Evolutionary conservation across 2,113 vertebrate species (phyloP).

Genomic region (Oostethus manadensis): DNA sequence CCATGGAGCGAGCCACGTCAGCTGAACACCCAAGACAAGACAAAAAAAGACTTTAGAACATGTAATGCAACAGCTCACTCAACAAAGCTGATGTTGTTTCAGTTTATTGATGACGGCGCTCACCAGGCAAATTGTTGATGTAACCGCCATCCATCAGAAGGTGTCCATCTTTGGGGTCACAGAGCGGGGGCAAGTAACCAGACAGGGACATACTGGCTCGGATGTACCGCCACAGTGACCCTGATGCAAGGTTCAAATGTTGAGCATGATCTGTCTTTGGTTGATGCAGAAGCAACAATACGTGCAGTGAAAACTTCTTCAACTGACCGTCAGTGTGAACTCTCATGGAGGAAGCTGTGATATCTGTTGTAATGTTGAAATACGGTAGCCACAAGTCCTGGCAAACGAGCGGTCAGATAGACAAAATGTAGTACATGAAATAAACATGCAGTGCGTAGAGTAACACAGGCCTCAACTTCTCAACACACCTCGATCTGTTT

Average conservation of each 20-base stretch:
- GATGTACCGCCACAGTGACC: conserved; percentile 89
- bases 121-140: conserved; percentile 95
- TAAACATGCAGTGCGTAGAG: too few species aligned
- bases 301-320: too few species aligned
- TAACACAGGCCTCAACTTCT: background rate
- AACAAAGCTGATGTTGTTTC: too few species aligned
- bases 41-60: too few species aligned
- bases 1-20: conserved; percentile 90
- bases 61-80: too few species aligned
- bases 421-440: too few species aligned
- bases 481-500: conserved; percentile 88
- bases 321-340: conserved; percentile 86
- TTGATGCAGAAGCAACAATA: too few species aligned
- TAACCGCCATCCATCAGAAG: conserved; percentile 94
- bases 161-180: conserved; percentile 93
- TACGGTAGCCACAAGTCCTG: conserved; percentile 96
- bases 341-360: conserved; percentile 89
- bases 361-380: conserved; percentile 91
- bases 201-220: conserved; percentile 96
- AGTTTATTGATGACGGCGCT: too few species aligned
- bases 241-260: conserved; percentile 49
- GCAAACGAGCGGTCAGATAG: too few species aligned
- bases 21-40: conserved; percentile 61
- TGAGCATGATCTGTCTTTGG: too few species aligned
- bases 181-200: conserved; percentile 90